Evolutionary conservation across 2,797 vertebrate species (phyloP).

Genomic region (Clarias pachynema): DNA sequence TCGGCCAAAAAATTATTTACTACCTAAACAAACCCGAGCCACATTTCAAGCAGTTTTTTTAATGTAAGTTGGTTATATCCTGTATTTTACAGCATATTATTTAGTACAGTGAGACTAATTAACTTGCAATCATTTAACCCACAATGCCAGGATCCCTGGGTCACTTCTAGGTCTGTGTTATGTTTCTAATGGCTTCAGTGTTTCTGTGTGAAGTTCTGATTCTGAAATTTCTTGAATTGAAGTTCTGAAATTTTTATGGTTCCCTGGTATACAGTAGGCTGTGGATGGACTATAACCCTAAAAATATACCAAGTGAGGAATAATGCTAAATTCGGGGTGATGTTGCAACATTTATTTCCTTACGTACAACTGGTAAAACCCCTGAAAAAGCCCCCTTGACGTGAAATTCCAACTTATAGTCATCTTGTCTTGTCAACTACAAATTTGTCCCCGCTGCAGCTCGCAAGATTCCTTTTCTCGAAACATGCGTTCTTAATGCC

Average conservation of each 20-base stretch:
- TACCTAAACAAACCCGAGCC: not conserved
- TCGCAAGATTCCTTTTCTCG: too few species aligned
- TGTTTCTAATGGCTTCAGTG: not conserved
- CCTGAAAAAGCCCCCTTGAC: too few species aligned
- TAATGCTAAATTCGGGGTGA: not conserved
- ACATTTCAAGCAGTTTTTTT: not conserved
- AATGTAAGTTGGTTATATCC: not conserved
- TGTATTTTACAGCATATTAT: not conserved
- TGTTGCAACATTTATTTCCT: not conserved
- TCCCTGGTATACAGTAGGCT: not conserved
- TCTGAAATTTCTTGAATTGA: not conserved
- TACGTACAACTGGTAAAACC: not conserved
- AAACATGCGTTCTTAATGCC: too few species aligned
- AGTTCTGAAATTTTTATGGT: not conserved
- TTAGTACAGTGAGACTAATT: not conserved
- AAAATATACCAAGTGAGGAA: not conserved
- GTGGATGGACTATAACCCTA: not conserved
- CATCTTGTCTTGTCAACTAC: not conserved
- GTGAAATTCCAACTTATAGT: not conserved
- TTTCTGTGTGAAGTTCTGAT: not conserved
- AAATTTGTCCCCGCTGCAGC: not conserved
- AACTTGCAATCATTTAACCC: not conserved
- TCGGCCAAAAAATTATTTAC: not conserved
- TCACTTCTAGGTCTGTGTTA: not conserved
- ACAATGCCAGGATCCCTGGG: not conserved